Evolutionary conservation across 2,888 invertebrate species (phyloP), one percentile per base, ranked within the genome.

Genomic region (Seira sanloemensis): DNA sequence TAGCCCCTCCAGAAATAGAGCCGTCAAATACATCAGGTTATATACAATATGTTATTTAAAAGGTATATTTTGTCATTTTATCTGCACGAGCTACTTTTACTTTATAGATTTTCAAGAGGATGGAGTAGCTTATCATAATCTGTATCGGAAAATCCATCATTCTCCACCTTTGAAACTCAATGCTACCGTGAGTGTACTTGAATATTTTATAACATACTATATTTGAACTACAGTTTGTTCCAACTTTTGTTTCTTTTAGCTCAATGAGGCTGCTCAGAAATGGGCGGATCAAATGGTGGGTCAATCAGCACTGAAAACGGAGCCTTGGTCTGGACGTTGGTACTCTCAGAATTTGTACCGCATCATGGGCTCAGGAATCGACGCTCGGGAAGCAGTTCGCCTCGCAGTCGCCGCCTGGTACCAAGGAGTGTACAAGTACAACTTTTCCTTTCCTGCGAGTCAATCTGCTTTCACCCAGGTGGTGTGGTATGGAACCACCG

Each of bases 381-480:
- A 74, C 21, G 19, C 72, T 23, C 54, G 27, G 46, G 71, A 78
- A 37, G 87, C 86, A 27, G 86, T 80, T 2, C 69, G 86, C 19
- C 69, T 82, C 4, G 84, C 87, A 18, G 73, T 87, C 18, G 58
- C 82, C 12, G 82, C 79, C 27, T 87, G 87, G 87, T 75, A 76
- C 23, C 50, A 54, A 9, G 83, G 86, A 26, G 23, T 27, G 16
- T 79, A 69, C 26, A 75, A 83, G 37, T 87, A 58, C 37, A 72
- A 87, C 58, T 86, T 68, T 62, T 74, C 76, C 1, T 9, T 77
- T 24, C 87, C 87, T 0, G 85, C 84, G 21, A 69, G 86, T 0
- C n/a, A n/a, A n/a, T 85, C 87, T 27, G 87, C 80, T 9, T 86
- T 86, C 46, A 83, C 86, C 12, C 87, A 87, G 58, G 83, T 86